Evolutionary conservation across 1,140 invertebrate species (phyloP), one percentile per base, ranked within the genome.

Genomic region (Cylas formicarius): DNA sequence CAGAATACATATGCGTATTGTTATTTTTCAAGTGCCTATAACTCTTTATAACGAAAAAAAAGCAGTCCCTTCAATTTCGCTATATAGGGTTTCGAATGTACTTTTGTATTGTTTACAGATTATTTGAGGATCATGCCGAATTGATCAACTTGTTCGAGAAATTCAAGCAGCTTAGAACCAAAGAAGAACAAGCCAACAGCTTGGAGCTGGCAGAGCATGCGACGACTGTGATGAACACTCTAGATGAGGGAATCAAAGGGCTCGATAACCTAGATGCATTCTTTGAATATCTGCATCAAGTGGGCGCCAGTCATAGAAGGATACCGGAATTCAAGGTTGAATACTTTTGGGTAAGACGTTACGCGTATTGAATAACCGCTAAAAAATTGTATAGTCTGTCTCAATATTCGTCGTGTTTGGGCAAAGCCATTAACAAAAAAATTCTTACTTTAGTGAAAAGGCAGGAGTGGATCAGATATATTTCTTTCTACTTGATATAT

Each of bases 91-190:
- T n/a, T n/a, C n/a, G n/a, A n/a, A 5, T 33, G n/a, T n/a, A n/a
- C n/a, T n/a, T n/a, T n/a, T n/a, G n/a, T n/a, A 35, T 42, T 22
- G 31, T 21, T 60, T 60, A 3, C 74, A 92, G 89, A 65, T 71
- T 94, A 51, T 94, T 94, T 65, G 87, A 94, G 64, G 84, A 89
- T 46, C 84, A 92, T 57, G 67, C 73, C 38, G 88, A 92, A 37
- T 69, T 92, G 4, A 69, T 90, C 13, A 70, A 76, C 17, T 76
- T 92, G 65, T 93, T 93, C 64, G 75, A 80, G 33, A 87, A 87
- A 66, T 89, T 92, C 59, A 76, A 78, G 31, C 75, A 84, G 35
- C 69, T 86, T 48, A 77, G 79, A 51, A 89, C 86, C 17, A 79
- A 79, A 52, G 85, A 91, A 55, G 78, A 86, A 46, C 86, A 90